Conservation (phyloP, 30 jellyfish, hydroid and myxozoan species). For the Rhopilema esculentum region DNA sequence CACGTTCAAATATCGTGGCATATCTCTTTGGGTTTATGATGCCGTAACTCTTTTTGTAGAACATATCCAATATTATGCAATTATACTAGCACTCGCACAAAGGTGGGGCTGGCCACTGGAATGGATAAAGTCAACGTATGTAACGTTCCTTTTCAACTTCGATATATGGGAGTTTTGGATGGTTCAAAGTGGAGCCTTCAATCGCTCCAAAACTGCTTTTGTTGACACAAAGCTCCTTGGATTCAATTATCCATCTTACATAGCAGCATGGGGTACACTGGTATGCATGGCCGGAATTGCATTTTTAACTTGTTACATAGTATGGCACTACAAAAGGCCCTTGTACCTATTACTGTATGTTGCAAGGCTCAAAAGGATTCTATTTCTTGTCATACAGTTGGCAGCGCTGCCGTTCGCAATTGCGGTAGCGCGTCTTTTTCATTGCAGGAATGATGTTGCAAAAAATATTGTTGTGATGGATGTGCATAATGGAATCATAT, state of each 20-base stretch:
- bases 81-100: constrained; percentile 84
- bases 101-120: constrained; percentile 98
- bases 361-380: constrained; percentile 84
- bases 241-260: constrained; percentile 77
- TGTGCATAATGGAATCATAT: constrained; percentile 75
- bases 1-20: constrained; percentile 78
- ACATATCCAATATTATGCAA: constrained; percentile 86
- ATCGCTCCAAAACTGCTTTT: constrained; percentile 85
- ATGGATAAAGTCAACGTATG: constrained; percentile 84
- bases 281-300: constrained; percentile 58
- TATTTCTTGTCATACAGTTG: constrained; percentile 75
- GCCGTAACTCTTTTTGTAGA: constrained; percentile 78
- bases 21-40: constrained; percentile 91
- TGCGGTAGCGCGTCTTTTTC: constrained; percentile 91
- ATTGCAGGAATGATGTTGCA: constrained; percentile 73
- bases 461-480: constrained; percentile 68
- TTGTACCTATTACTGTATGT: constrained; percentile 79
- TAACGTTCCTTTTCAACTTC: constrained; percentile 74
- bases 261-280: constrained; percentile 84
- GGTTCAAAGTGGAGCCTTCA: constrained; percentile 85
- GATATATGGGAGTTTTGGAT: constrained; percentile 95
- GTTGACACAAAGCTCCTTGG: constrained; percentile 76
- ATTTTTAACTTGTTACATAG: constrained; percentile 51
- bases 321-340: constrained; percentile 84
- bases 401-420: constrained; percentile 90